Conservation (phyloP, 2,888 invertebrate species). For the Neelides folsomi region DNA sequence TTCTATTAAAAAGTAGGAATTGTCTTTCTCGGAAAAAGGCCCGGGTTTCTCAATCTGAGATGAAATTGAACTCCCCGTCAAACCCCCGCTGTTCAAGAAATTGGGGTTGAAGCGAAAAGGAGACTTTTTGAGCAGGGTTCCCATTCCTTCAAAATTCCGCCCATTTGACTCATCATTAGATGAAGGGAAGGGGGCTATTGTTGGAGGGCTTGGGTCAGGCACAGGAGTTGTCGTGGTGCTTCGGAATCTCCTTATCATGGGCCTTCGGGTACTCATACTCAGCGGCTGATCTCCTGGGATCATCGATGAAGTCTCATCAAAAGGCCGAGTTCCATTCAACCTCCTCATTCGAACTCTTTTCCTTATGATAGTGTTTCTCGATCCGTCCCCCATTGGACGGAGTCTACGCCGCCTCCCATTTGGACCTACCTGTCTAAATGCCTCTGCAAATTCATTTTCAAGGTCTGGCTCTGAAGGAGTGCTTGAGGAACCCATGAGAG, state of each 20-base stretch:
- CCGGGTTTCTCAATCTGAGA: slow-evolving; percentile 1
- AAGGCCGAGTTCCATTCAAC: slow-evolving; percentile 10
- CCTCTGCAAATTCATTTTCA: slow-evolving; percentile 31
- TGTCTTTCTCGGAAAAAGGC: background rate
- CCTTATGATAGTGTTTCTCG: no score
- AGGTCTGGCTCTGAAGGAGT: slow-evolving; percentile 9
- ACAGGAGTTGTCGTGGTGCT: slow-evolving; percentile 18
- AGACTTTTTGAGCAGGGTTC: background rate
- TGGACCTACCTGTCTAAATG: slow-evolving; percentile 21
- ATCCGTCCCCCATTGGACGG: slow-evolving; percentile 11
- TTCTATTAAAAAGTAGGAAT: slow-evolving; percentile 13
- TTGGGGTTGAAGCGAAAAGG: slow-evolving; percentile 4
- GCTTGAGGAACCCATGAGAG: slow-evolving; percentile 16
- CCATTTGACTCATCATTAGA: background rate
- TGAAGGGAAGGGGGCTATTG: background rate
- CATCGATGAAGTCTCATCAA: background rate
- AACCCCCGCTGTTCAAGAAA: slow-evolving; percentile 1
- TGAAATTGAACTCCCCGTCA: background rate
- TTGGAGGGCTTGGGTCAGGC: slow-evolving; percentile 2
- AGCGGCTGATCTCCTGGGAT: background rate
- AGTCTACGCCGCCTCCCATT: slow-evolving; percentile 16
- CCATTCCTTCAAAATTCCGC: background rate
- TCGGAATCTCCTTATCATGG: slow-evolving; percentile 9
- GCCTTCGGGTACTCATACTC: background rate
- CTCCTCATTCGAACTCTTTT: slow-evolving; percentile 22